Evolutionary conservation across 1,140 invertebrate genomes (phyloP).

Genomic region (Drosophila murphyi): DNA sequence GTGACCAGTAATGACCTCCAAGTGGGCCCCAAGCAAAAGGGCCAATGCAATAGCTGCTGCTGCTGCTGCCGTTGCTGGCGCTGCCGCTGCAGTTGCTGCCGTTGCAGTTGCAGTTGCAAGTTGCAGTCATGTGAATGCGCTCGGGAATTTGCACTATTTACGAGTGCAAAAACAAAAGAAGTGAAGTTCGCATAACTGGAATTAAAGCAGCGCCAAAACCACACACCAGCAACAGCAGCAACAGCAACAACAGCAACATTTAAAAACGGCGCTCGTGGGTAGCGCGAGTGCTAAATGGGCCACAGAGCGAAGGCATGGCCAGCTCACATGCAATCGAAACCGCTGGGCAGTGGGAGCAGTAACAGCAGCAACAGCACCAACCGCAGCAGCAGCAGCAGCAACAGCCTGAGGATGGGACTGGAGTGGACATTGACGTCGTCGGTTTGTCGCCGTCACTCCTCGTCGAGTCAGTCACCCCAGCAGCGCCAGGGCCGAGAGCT

Average conservation of each 20-base stretch:
- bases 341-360: conserved; percentile 58
- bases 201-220: conserved; percentile 72
- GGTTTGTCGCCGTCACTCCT: conserved; percentile 49
- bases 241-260: conserved; percentile 30
- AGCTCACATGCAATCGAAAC: conserved; percentile 72
- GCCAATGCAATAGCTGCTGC: conserved; percentile 38
- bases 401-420: conserved; percentile 36
- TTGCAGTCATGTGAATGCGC: conserved; percentile 68
- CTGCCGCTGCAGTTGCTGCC: neutral
- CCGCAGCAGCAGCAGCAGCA: neutral
- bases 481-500: conserved; percentile 23
- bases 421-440: conserved; percentile 54
- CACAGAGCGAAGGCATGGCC: conserved; percentile 40
- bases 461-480: conserved; percentile 49
- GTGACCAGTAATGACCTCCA: conserved; percentile 80
- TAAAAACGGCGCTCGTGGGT: conserved; percentile 65
- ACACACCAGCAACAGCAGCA: conserved; percentile 42
- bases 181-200: conserved; percentile 79
- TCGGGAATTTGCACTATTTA: conserved; percentile 74
- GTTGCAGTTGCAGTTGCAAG: conserved; percentile 33
- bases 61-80: conserved; percentile 7
- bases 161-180: conserved; percentile 68
- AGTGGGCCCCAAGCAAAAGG: conserved; percentile 45
- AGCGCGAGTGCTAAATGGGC: conserved; percentile 75
- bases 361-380: conserved; percentile 10